Evolutionary conservation across 1,140 invertebrate genomes (phyloP), one percentile per base, ranked within the genome.

Genomic region (Heliconius hewitsoni): DNA sequence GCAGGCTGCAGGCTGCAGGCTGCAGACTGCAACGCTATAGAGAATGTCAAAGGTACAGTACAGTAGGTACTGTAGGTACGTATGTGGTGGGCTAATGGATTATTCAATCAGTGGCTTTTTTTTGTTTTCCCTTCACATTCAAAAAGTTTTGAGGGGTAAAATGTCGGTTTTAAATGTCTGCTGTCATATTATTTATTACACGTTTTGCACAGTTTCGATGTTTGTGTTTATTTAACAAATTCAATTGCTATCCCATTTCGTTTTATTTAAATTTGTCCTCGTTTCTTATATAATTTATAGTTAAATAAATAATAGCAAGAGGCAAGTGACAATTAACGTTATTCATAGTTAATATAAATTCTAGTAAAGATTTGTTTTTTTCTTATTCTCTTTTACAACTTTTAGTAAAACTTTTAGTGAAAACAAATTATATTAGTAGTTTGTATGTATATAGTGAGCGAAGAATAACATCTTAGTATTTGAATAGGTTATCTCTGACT

Each of bases 1-100:
- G 34, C 71, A 71, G 34, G 78, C 79, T 86, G 87, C 70, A 71
- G 70, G 78, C 79, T 86, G 87, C 86, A 87, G 74, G 78, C 72
- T 75, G 84, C 86, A 87, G 74, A 77, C 72, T 75, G 84, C 79
- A 85, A 79, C 81, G 76, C 78, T 77, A 77, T 83, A 78, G 77
- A 82, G 76, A 78, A 79, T 79, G 80, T 78, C 71, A 78, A 84
- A 84, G 71, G 77, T 82, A 81, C 34, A 39, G 30, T 39, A n/a
- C 70, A 13, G 42, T 42, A 42, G 42, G 42, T 13, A 46, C 34
- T 37, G 42, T 46, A 46, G 84, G 37, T 46, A 46, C 11, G 42
- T 46, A 46, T 3, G 16, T 57, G 46, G 34, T 73, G 70, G 42
- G 73, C 78, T 80, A 80, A 80, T 83, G 78, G 78, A 80, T 82